Percentiles rank a stretch among this genome's conserved stretches.
phyloP scores from a whole-genome alignment of 2,888 invertebrate species.

The Hermodice carunculata region DNA sequence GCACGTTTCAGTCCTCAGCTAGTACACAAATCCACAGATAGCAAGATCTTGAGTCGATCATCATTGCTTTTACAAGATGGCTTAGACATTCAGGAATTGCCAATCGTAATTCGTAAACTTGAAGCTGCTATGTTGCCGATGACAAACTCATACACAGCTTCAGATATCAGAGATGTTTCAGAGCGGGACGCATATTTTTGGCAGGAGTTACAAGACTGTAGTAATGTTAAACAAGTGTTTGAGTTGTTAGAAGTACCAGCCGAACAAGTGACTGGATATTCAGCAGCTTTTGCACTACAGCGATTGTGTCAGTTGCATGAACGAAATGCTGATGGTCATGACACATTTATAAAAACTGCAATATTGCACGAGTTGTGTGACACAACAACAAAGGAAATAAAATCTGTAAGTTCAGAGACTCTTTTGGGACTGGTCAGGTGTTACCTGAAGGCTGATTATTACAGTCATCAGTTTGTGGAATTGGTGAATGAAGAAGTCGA shows the following conservation, averaged over 20 bases:
- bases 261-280: conserved; percentile 69
- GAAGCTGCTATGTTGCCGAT: conserved; percentile 40
- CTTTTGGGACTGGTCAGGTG: conserved; percentile 44
- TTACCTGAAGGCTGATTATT: conserved; percentile 40
- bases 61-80: conserved; percentile 79
- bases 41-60: conserved; percentile 65
- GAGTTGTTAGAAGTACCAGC: conserved; percentile 71
- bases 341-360: conserved; percentile 67
- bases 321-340: conserved; percentile 55
- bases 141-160: conserved; percentile 34
- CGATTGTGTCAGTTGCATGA: conserved; percentile 50
- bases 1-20: neutral
- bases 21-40: conserved; percentile 5
- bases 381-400: conserved; percentile 63
- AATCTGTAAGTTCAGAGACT: conserved; percentile 38
- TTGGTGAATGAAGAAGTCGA: conserved; percentile 77
- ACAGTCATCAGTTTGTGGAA: conserved; percentile 36
- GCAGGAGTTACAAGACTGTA: conserved; percentile 41
- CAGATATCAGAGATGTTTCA: conserved; percentile 36
- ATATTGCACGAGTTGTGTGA: conserved; percentile 72
- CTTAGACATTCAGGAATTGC: conserved; percentile 78
- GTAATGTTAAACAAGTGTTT: conserved; percentile 60
- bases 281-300: conserved; percentile 51
- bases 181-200: conserved; percentile 46
- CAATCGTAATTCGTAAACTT: conserved; percentile 75